Evolutionary conservation across 2,113 vertebrate genomes (phyloP).

Genomic region (Gymnocephalus cernua): DNA sequence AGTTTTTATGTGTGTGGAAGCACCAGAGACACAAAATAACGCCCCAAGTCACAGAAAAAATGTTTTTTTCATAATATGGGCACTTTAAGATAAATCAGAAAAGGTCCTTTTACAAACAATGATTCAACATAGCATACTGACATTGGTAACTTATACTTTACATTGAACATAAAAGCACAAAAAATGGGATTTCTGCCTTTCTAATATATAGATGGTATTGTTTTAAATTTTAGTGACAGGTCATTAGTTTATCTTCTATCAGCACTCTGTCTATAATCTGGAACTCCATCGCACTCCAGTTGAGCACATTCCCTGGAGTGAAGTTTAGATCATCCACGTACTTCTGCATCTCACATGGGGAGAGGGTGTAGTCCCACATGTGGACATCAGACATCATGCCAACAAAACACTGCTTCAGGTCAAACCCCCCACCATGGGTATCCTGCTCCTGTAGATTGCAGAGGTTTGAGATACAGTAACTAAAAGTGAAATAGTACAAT

Average conservation of each 20-base stretch:
- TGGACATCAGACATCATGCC: constrained; percentile 78
- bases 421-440: constrained; percentile 62
- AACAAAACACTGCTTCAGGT: constrained; percentile 58
- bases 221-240: constrained; percentile 31
- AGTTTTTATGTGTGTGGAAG: too few species aligned
- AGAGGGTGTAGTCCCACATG: constrained; percentile 77
- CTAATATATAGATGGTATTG: not conserved
- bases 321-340: constrained; percentile 48
- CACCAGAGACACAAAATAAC: too few species aligned
- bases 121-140: too few species aligned
- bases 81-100: too few species aligned
- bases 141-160: not conserved
- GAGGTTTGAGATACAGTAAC: not conserved
- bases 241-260: constrained; percentile 42
- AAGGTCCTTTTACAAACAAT: too few species aligned
- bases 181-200: not conserved
- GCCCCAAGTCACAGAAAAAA: too few species aligned
- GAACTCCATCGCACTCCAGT: constrained; percentile 70
- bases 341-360: constrained; percentile 63
- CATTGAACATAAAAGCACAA: not conserved
- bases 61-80: too few species aligned
- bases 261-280: constrained; percentile 42
- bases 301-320: constrained; percentile 75
- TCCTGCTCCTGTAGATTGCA: constrained; percentile 67
- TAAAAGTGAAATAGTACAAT: not conserved